Base-by-base conservation (phyloP, 2,888 invertebrate genomes). In the Tipula helvola region DNA sequence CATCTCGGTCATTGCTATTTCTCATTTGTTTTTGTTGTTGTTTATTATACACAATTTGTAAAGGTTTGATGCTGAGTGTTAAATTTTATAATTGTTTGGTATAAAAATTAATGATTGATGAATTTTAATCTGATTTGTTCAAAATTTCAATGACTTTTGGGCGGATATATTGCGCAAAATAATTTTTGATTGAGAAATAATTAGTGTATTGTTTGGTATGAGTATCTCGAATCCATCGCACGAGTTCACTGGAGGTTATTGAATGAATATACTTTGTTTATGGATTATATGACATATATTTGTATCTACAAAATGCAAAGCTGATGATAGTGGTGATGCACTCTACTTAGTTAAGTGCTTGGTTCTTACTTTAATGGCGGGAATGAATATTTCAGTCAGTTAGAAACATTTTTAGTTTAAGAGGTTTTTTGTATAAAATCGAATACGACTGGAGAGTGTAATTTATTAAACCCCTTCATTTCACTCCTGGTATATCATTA, bases 91-190 rank as follows among this genome's bases (percentile, higher is more conserved):
- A 71, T 71, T 28, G 71, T 71, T 71, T 71, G 71, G 28, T 28
- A 71, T 71, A 52, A 7, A 71, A 52, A 71, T 28, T 71, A 71
- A 71, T 71, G 71, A 71, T 71, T 71, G 71, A 71, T 71, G 71
- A 71, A 71, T 71, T 71, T 71, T 71, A 71, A 71, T 71, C 71
- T 71, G 71, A 71, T 71, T 71, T 71, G 71, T 71, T 71, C 71
- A 71, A 71, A 4, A 71, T 71, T 71, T 71, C 71, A 71, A 71
- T 71, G 28, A 28, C 28, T 71, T 71, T 71, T 12, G 71, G 71
- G 71, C 2, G 71, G 18, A 10, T 28, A 71, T 71, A 71, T 71
- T 71, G 71, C 28, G 71, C 71, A 28, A 71, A 71, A 71, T 18
- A 71, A 28, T 71, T 71, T 71, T 71, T 71, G 18, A 71, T 71